phyloP scores from a whole-genome alignment of 2,797 vertebrate genomes.

The Aselliscus stoliczkanus region DNA sequence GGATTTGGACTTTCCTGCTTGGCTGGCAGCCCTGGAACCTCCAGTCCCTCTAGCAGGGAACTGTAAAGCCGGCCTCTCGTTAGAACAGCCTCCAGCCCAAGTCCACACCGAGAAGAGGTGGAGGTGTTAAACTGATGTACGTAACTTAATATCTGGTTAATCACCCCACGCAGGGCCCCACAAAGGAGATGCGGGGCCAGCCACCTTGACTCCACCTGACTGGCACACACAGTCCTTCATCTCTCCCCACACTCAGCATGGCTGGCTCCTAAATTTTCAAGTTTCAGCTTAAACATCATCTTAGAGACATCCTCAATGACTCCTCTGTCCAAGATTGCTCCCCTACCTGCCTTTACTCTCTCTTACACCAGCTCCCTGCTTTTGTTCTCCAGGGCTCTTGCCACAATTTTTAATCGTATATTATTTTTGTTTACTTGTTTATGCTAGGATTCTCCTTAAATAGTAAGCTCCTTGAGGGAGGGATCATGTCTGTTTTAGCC shows the following conservation, averaged over 20 bases:
- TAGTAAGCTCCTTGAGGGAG: neutral
- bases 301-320: neutral
- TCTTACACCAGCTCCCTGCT: neutral
- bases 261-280: neutral
- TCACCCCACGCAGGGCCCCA: accelerated
- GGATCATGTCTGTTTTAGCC: neutral
- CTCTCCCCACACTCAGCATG: neutral
- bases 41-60: slow-evolving; percentile 64
- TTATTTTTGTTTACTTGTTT: neutral
- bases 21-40: slow-evolving; percentile 31
- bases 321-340: neutral
- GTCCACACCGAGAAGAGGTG: neutral
- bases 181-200: neutral
- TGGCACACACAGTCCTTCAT: neutral
- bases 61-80: slow-evolving; percentile 77
- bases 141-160: slow-evolving; percentile 50
- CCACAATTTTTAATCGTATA: neutral
- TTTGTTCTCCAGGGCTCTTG: neutral
- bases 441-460: neutral
- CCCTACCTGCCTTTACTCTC: neutral
- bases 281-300: neutral
- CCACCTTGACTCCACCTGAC: accelerated
- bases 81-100: slow-evolving; percentile 31
- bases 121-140: neutral
- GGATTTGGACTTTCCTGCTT: neutral